A percentile compares a stretch with the other conserved stretches of the same genome.
Evolutionary conservation across 2,888 invertebrate genomes (phyloP).

Genomic region (Caenorhabditis sp.): DNA sequence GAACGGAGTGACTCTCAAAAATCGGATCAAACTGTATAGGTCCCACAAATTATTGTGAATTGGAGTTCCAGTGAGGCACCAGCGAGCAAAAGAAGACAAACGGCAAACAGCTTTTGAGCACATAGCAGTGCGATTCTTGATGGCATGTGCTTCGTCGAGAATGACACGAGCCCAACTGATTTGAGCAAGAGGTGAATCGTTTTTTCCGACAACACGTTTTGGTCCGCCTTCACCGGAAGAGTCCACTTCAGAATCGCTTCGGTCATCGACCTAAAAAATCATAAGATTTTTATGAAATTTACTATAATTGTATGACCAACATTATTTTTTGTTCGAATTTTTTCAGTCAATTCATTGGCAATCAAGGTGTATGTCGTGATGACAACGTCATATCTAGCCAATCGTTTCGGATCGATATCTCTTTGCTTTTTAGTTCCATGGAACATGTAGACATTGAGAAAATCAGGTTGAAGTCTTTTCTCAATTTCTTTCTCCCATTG

Average conservation of each 20-base stretch:
- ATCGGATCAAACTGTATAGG: slow-evolving; percentile 76
- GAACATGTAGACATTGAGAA: slow-evolving; percentile 79
- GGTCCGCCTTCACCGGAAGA: slow-evolving; percentile 20
- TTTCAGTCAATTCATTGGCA: slow-evolving; percentile 71
- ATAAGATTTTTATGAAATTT: not conserved
- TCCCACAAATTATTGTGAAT: slow-evolving; percentile 90
- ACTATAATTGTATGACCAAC: slow-evolving; percentile 5
- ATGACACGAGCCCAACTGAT: slow-evolving; percentile 86
- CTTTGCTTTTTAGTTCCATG: slow-evolving; percentile 80
- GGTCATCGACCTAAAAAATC: slow-evolving; percentile 16
- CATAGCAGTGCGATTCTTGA: slow-evolving; percentile 80
- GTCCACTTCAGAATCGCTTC: slow-evolving; percentile 15
- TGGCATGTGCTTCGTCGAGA: slow-evolving; percentile 90
- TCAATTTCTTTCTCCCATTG: slow-evolving; percentile 84
- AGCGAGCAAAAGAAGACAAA: slow-evolving; percentile 78
- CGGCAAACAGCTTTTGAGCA: slow-evolving; percentile 77
- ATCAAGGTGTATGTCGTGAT: slow-evolving; percentile 86
- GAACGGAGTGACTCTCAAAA: slow-evolving; percentile 86
- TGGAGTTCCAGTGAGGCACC: slow-evolving; percentile 89
- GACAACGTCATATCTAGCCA: slow-evolving; percentile 79
- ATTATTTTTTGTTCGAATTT: slow-evolving; percentile 33
- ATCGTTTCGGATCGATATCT: slow-evolving; percentile 49
- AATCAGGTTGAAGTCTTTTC: slow-evolving; percentile 75
- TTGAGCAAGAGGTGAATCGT: slow-evolving; percentile 73
- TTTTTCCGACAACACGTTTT: slow-evolving; percentile 25